A percentile compares a stretch with the other conserved stretches of the same genome.
Conservation (phyloP, 2,797 vertebrate genomes). For the Ceryle rudis region DNA sequence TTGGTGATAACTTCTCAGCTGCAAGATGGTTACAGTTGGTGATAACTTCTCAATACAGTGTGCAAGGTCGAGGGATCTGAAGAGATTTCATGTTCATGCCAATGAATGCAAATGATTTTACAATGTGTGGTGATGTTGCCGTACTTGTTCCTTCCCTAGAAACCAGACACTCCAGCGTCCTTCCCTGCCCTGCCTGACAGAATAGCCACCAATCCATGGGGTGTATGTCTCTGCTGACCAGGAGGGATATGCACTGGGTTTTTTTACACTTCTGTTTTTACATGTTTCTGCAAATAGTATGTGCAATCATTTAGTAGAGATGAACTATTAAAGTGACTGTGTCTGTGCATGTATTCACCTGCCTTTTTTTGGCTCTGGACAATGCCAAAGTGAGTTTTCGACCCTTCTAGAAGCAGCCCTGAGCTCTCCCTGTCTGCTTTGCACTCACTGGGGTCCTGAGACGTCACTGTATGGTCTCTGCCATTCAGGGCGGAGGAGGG, state of each 20-base stretch:
- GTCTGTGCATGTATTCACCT: neutral
- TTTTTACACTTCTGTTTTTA: neutral
- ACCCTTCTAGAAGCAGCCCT: neutral
- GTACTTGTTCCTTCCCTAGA: neutral
- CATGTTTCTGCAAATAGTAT: neutral
- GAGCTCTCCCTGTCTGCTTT: neutral
- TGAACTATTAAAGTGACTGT: neutral
- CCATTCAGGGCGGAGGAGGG: neutral
- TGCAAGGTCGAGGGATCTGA: neutral
- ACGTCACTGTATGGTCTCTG: neutral
- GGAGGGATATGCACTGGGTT: neutral
- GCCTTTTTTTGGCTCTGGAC: neutral
- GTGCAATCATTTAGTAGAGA: neutral
- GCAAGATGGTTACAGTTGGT: neutral
- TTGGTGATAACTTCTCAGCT: neutral
- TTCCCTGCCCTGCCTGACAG: neutral
- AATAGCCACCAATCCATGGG: fast-evolving
- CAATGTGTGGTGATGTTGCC: neutral
- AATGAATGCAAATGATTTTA: slow-evolving; percentile 35
- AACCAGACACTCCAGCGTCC: neutral
- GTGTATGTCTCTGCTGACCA: neutral
- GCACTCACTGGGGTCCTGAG: fast-evolving
- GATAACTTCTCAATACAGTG: neutral
- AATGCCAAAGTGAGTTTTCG: neutral
- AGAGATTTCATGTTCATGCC: neutral